These are phyloP conservation scores for Xestia rhomboidea DNA, from an alignment of 2,888 invertebrate species.

Conservation along the genomic window DNA sequence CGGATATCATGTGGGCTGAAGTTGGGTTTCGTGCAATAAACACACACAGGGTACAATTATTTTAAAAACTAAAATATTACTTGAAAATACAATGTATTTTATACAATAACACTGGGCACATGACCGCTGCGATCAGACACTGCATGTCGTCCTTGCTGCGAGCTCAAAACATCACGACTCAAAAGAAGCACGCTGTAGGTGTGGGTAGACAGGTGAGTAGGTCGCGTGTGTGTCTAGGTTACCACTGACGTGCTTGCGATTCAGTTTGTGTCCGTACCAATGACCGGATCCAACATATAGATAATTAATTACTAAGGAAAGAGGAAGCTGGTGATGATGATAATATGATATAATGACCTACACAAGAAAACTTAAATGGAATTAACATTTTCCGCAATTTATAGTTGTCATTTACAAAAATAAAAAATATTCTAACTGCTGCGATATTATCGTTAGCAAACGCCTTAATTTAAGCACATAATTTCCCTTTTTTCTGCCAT, in stretches of 20 bases:
- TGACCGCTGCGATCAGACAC: neutral
- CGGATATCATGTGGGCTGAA: neutral
- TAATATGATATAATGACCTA: neutral
- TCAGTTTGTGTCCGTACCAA: neutral
- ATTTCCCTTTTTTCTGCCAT: constrained; percentile 7
- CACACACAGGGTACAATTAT: neutral
- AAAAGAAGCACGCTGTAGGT: neutral
- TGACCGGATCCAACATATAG: too few relatives aligned
- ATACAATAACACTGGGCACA: neutral
- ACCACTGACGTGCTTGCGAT: neutral
- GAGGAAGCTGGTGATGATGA: neutral
- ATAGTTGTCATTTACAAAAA: neutral
- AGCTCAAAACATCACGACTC: neutral
- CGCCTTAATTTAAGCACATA: neutral
- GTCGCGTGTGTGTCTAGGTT: neutral
- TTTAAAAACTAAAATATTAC: neutral
- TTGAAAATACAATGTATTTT: neutral
- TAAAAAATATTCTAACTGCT: neutral
- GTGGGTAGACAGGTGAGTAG: neutral
- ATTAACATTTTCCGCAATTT: neutral
- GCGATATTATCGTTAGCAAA: neutral
- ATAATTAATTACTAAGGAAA: neutral
- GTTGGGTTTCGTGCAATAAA: neutral
- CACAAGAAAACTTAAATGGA: neutral
- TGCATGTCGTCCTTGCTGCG: neutral